Evolutionary conservation across 2,797 vertebrate genomes (phyloP).

Genomic region (Mus minutoides): DNA sequence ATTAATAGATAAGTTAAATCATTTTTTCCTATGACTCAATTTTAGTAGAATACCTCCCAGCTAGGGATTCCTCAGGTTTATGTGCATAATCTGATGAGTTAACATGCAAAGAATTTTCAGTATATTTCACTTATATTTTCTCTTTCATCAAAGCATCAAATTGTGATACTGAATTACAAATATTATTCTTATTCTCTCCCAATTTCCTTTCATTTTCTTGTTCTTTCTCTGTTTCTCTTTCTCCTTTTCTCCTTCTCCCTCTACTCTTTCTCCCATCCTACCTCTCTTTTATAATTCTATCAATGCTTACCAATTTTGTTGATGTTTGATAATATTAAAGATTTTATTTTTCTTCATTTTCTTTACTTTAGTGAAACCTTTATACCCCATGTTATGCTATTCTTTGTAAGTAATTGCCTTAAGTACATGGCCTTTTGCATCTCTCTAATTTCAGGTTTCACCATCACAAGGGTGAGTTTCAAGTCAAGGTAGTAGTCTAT

Average conservation of each 20-base stretch:
- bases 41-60: neutral
- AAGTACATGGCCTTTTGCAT: too few relatives aligned
- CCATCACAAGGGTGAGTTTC: neutral
- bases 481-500: neutral
- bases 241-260: neutral
- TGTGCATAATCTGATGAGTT: neutral
- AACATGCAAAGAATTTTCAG: neutral
- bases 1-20: neutral
- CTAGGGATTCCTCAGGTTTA: neutral
- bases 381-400: neutral
- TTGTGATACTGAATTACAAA: neutral
- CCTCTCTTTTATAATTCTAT: neutral
- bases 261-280: neutral
- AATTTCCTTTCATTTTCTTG: neutral
- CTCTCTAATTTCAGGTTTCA: neutral
- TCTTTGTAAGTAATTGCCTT: neutral
- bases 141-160: neutral
- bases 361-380: neutral
- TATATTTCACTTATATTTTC: neutral
- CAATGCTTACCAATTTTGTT: neutral
- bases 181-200: neutral
- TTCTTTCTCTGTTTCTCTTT: accelerated
- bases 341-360: neutral
- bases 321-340: too few relatives aligned
- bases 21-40: neutral